Evolutionary conservation across 2,113 vertebrate species (phyloP), one percentile per base, ranked within the genome.

Genomic region (Peromyscus californicus): DNA sequence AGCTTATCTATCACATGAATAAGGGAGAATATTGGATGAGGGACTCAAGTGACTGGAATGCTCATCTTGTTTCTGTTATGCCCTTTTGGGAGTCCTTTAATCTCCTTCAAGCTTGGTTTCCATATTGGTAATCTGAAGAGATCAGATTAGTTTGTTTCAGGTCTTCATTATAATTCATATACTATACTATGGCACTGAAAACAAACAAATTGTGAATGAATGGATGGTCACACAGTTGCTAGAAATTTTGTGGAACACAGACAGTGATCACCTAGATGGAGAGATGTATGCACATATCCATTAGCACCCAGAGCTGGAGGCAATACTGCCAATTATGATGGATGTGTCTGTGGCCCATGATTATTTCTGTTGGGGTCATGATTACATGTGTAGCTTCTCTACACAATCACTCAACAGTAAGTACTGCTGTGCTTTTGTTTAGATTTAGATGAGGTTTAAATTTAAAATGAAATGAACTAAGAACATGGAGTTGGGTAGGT

Each of bases 111-210:
- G 29, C 16, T 92, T 84, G 48, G 33, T 78, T 94, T 95, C 85
- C 54, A 74, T 45, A 93, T 63, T 90, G 36, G 21, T 54, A 84
- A 95, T 83, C 76, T 42, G 42, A 96, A 95, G 70, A 91, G 93
- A 84, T 22, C 67, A n/a, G 54, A 86, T 1, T 17, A 86, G 21
- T 89, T 96, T 88, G 54, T 91, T 67, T 93, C 39, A 95, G n/a
- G 79, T 12, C 19, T 26, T 45, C 21, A 89, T 96, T 82, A 42
- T 42, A 74, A 91, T 82, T 96, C 72, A 96, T 57, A 92, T 59
- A 90, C 87, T 21, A 79, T 22, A 5, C 15, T 84, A 72, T 92
- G 8, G 39, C 86, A 85, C 11, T 84, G 72, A 79, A 88, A 86
- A 76, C 80, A 67, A 94, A 59, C 26, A 51, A 72, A 69, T 24